Evolutionary conservation across 1,140 invertebrate genomes (phyloP).

Genomic region (Sminthurinus signatus): DNA sequence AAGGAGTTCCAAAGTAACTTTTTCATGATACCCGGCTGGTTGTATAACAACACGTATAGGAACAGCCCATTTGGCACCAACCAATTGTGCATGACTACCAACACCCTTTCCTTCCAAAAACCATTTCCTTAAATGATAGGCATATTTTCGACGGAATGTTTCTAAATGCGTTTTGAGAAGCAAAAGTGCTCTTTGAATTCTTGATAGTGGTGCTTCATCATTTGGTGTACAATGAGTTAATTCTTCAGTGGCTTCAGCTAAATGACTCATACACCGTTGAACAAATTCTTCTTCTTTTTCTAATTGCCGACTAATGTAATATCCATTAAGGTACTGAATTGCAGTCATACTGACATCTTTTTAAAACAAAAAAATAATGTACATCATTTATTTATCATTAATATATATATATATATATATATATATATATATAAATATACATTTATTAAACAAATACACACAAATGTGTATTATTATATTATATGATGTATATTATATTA

Average conservation of each 20-base stretch:
- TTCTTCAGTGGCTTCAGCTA: slow-evolving; percentile 69
- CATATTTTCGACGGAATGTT: slow-evolving; percentile 78
- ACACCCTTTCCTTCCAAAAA: slow-evolving; percentile 70
- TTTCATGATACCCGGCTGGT: slow-evolving; percentile 68
- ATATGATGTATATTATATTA: too few species aligned
- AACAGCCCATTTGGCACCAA: slow-evolving; percentile 52
- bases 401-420: too few species aligned
- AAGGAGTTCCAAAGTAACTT: slow-evolving; percentile 66
- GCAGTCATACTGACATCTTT: slow-evolving; percentile 89
- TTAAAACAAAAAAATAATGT: too few species aligned
- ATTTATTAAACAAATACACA: too few species aligned
- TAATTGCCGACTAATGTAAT: slow-evolving; percentile 83
- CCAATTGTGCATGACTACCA: slow-evolving; percentile 58
- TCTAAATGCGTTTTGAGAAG: slow-evolving; percentile 86
- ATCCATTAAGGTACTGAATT: slow-evolving; percentile 85
- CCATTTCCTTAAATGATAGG: slow-evolving; percentile 77
- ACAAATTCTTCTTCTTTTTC: slow-evolving; percentile 89
- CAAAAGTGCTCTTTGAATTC: slow-evolving; percentile 80
- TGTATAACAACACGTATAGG: slow-evolving; percentile 70
- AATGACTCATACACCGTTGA: slow-evolving; percentile 80
- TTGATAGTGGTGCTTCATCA: slow-evolving; percentile 72
- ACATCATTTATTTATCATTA: too few species aligned
- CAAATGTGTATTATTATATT: too few species aligned
- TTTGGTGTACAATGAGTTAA: slow-evolving; percentile 50
- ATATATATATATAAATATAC: too few species aligned